Evolutionary conservation across 1,140 invertebrate species (phyloP), one percentile per base, ranked within the genome.

Genomic region (Eciton burchellii): DNA sequence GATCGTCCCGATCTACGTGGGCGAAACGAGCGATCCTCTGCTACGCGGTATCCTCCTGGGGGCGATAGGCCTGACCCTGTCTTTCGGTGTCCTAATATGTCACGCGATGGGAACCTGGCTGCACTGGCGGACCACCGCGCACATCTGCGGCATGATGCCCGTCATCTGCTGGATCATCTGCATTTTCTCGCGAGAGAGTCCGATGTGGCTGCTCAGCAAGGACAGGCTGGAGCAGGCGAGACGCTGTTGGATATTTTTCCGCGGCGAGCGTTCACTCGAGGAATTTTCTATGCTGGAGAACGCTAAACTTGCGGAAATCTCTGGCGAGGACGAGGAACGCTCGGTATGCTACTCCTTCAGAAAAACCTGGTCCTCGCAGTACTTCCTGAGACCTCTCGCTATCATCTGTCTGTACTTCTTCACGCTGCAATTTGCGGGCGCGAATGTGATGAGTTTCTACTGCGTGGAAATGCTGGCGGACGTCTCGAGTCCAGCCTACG

Each of bases 361-460:
- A 11, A 68, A 56, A 11, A 52, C 56, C 1, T 49, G 66, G 56
- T 49, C 59, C 0, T 77, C 84, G 0, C 71, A 59, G 54, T 35
- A 93, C 92, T 92, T 95, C 94, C 41, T 92, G 91, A 95, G 95
- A 82, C 96, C 96, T 3, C 89, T 96, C n/a, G 82, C 94, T 1
- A 95, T 96, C 11, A 94, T 96, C 88, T 93, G 94, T 12, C 81
- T 95, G 21, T 95, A 96, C 81, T 96, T 96, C 84, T 91, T 96
- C 49, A 94, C 95, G 0, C 94, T 94, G 72, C 96, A 96, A 84
- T 95, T 96, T 77, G 94, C 95, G 12, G 96, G 96, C 0, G 93
- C 96, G 0, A 96, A 97, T 89, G 96, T 96, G 0, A 94, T 97
- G 1, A 95, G 95, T 59, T 97, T 97, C 91, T 97, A 97, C 90